Percentiles rank a stretch among this genome's conserved stretches.
Conservation (phyloP, 2,113 vertebrate genomes). For the Gila orcuttii region DNA sequence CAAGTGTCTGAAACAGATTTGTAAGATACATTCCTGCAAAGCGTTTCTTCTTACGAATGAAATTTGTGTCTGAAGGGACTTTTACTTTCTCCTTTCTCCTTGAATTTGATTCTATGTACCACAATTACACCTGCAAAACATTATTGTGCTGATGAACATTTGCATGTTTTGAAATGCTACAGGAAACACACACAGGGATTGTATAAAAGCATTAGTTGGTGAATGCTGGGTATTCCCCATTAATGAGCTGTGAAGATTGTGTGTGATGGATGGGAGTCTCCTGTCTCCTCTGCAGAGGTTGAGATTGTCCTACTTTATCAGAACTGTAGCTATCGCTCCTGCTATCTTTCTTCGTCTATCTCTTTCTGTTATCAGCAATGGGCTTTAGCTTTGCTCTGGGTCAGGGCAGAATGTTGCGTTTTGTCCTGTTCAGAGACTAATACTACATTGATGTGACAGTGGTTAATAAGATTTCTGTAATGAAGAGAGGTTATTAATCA, state of each 20-base stretch:
- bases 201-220: not conserved
- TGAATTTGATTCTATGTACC: not conserved
- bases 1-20: not conserved
- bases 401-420: not conserved
- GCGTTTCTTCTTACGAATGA: not conserved
- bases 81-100: not conserved
- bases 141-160: not conserved
- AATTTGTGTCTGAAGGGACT: not conserved
- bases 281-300: not conserved
- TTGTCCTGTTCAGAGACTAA: constrained; percentile 4
- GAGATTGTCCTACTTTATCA: constrained; percentile 36
- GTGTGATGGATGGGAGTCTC: constrained; percentile 36
- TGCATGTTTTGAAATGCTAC: not conserved
- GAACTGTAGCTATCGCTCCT: not conserved
- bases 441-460: not conserved
- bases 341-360: not conserved
- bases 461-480: constrained; percentile 16
- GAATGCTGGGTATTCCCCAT: not conserved
- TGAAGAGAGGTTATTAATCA: constrained; percentile 26
- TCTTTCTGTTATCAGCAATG: constrained; percentile 35
- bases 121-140: not conserved
- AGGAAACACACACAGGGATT: not conserved
- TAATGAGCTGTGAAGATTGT: constrained; percentile 28
- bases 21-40: not conserved
- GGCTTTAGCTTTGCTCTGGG: not conserved